A percentile compares a stretch with the other conserved stretches of the same genome.
Conservation (phyloP, 2,113 vertebrate genomes). For the Tangachromis dhanisi region DNA sequence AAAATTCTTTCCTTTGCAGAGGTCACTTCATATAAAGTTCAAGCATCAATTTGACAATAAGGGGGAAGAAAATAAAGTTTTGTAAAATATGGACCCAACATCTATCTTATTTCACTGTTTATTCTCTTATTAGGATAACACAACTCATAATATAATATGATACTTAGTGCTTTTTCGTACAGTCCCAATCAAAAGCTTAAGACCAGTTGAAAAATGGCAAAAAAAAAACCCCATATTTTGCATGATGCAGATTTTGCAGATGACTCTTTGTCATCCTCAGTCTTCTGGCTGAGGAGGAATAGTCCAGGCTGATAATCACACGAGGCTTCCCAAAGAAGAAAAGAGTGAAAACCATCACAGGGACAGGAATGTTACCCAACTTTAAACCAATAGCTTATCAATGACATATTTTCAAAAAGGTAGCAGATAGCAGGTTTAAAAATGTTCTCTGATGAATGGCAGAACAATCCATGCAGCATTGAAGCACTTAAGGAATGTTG, state of each 20-base stretch:
- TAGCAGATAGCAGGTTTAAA: not conserved
- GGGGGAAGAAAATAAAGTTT: not conserved
- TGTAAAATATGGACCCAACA: not conserved
- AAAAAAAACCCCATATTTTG: not conserved
- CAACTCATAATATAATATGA: not conserved
- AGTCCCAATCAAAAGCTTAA: not conserved
- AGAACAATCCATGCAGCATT: not conserved
- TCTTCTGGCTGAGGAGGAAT: not conserved
- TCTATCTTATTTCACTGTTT: not conserved
- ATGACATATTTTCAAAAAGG: not conserved
- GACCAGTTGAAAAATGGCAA: not conserved
- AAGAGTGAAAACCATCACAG: not conserved
- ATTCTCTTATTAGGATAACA: not conserved
- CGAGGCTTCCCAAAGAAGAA: not conserved
- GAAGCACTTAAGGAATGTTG: not conserved
- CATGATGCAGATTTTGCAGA: not conserved
- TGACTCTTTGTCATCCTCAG: not conserved
- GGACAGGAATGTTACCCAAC: not conserved
- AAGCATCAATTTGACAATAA: not conserved
- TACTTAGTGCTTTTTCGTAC: not conserved
- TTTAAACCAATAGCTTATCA: not conserved
- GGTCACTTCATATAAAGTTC: not conserved
- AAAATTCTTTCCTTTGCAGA: not conserved
- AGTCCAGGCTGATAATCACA: not conserved
- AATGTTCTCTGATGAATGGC: not conserved